phyloP scores from a whole-genome alignment of 2,113 vertebrate genomes.

The Anarrhichthys ocellatus region DNA sequence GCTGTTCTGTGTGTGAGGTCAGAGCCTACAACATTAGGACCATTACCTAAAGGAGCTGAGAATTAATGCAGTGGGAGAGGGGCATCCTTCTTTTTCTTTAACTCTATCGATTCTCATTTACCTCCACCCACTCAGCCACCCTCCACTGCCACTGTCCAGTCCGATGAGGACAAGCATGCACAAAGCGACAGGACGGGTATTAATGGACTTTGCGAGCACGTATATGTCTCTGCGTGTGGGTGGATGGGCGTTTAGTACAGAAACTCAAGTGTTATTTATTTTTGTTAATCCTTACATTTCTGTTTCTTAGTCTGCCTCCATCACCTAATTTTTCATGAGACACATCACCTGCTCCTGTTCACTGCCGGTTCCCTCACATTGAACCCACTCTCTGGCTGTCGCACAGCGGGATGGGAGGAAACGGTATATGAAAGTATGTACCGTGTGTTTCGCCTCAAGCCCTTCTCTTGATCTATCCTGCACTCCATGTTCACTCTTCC shows the following conservation, averaged over 20 bases:
- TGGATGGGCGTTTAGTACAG: background rate
- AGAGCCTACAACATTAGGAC: conserved; percentile 64
- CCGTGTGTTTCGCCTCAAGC: conserved; percentile 52
- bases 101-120: conserved; percentile 84
- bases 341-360: conserved; percentile 9
- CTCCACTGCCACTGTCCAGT: conserved; percentile 43
- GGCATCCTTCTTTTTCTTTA: conserved; percentile 72
- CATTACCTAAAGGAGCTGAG: conserved; percentile 72
- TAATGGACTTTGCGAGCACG: background rate
- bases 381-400: conserved; percentile 7
- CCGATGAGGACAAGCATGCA: conserved; percentile 10
- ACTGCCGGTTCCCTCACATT: conserved; percentile 7
- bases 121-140: conserved; percentile 60
- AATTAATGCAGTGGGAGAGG: conserved; percentile 77
- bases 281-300: conserved; percentile 17
- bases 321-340: conserved; percentile 10
- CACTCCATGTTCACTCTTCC: conserved; percentile 10
- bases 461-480: conserved; percentile 48
- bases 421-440: conserved; percentile 32
- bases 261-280: conserved; percentile 9
- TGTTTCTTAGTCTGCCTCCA: conserved; percentile 1
- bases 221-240: conserved; percentile 4
- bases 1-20: conserved; percentile 61
- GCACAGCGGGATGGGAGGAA: conserved; percentile 46
- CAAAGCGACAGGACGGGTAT: background rate